phyloP scores from a whole-genome alignment of 2,113 vertebrate species.

The Phaetusa simplex region DNA sequence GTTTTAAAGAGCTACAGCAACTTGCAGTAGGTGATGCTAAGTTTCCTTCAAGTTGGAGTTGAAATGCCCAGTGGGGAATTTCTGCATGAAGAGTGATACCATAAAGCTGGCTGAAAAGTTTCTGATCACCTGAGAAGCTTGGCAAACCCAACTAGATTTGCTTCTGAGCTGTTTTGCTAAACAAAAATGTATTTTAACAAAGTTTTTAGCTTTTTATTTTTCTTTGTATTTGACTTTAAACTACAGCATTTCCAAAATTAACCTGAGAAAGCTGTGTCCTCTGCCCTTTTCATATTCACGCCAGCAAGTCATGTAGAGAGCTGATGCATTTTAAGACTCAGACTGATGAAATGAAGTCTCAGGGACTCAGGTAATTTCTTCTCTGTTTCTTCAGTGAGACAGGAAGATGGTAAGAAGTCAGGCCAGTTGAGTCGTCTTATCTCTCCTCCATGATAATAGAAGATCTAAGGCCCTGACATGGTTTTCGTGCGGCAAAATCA shows the following conservation, averaged over 20 bases:
- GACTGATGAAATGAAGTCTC: background rate
- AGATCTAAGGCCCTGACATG: background rate
- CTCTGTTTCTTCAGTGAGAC: background rate
- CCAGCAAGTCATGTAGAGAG: background rate
- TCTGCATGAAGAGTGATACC: no score
- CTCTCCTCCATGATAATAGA: background rate
- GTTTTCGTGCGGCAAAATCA: background rate
- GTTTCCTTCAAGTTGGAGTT: background rate
- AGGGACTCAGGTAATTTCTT: background rate
- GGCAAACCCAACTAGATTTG: background rate
- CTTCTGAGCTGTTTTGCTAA: background rate
- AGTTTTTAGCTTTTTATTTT: background rate
- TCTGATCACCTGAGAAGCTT: background rate
- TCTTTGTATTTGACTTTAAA: background rate
- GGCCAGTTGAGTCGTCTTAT: background rate
- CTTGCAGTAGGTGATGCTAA: background rate
- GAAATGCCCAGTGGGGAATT: background rate
- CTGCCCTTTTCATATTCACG: background rate
- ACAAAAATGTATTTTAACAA: accelerated
- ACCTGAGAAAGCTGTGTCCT: background rate
- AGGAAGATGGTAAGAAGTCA: background rate
- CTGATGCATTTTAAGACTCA: background rate
- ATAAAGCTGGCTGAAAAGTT: background rate
- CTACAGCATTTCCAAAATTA: background rate
- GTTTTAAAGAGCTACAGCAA: background rate